phyloP scores from a whole-genome alignment of 1,140 invertebrate genomes.

The Hylaeus anthracinus region DNA sequence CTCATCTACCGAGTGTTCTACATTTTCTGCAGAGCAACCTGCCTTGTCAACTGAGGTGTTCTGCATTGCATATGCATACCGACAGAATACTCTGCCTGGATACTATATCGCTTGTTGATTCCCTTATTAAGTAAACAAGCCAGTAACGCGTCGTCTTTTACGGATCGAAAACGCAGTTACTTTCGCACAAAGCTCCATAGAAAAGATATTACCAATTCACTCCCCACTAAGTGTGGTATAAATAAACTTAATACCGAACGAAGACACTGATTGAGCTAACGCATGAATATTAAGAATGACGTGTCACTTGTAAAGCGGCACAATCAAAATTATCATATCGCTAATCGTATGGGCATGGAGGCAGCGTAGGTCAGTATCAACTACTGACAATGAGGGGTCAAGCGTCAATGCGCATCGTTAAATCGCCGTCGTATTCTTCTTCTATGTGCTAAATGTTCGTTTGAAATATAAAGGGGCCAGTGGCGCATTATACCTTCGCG shows the following conservation, averaged over 20 bases:
- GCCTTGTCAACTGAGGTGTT: too few relatives aligned
- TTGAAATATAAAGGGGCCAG: not conserved
- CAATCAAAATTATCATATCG: constrained; percentile 2
- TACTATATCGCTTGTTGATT: too few relatives aligned
- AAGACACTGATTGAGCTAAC: not conserved
- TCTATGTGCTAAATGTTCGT: not conserved
- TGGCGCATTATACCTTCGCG: too few relatives aligned
- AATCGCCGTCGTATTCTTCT: not conserved
- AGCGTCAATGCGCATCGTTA: not conserved
- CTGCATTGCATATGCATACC: too few relatives aligned
- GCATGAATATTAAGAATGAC: not conserved
- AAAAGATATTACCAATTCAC: not conserved
- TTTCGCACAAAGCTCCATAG: not conserved
- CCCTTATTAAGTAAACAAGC: too few relatives aligned
- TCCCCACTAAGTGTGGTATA: not conserved
- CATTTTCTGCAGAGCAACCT: too few relatives aligned
- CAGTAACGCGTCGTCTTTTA: not conserved
- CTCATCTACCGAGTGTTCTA: too few relatives aligned
- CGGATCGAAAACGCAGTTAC: too few relatives aligned
- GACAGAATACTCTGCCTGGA: too few relatives aligned
- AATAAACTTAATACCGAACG: not conserved
- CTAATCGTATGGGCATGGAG: constrained; percentile 5
- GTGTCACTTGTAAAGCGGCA: not conserved
- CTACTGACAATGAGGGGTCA: not conserved
- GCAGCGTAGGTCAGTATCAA: not conserved